Conservation (phyloP, 2,113 vertebrate species). For the Eptesicus fuscus region DNA sequence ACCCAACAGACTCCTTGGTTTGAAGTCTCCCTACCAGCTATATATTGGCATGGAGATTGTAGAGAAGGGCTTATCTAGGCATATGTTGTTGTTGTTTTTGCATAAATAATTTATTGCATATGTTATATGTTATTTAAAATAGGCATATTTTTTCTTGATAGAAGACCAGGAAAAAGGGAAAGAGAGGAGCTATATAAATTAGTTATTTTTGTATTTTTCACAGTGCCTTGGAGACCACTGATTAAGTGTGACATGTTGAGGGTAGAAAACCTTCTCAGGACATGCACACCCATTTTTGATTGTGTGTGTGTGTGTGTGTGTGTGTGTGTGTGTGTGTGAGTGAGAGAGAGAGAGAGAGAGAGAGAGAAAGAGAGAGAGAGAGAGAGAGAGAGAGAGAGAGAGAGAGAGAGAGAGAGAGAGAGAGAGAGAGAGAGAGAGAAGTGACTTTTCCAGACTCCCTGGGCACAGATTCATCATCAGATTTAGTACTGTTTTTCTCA, state of each 20-base stretch:
- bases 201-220: neutral
- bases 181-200: neutral
- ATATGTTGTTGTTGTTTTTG: neutral
- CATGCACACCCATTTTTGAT: neutral
- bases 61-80: no score
- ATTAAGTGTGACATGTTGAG: neutral
- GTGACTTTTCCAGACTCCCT: neutral
- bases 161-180: neutral
- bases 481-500: conserved; percentile 32
- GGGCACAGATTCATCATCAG: neutral
- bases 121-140: neutral
- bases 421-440: neutral
- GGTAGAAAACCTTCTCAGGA: neutral
- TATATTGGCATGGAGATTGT: neutral
- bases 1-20: neutral
- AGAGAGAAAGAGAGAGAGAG: neutral
- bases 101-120: no score
- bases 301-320: neutral
- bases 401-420: neutral
- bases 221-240: neutral
- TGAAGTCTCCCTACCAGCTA: neutral
- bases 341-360: neutral
- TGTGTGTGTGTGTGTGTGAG: neutral
- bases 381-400: neutral
- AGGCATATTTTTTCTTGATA: neutral